A percentile compares a stretch with the other conserved stretches of the same genome.
Conservation (phyloP, 2,888 invertebrate genomes). For the Callosobruchus maculatus region DNA sequence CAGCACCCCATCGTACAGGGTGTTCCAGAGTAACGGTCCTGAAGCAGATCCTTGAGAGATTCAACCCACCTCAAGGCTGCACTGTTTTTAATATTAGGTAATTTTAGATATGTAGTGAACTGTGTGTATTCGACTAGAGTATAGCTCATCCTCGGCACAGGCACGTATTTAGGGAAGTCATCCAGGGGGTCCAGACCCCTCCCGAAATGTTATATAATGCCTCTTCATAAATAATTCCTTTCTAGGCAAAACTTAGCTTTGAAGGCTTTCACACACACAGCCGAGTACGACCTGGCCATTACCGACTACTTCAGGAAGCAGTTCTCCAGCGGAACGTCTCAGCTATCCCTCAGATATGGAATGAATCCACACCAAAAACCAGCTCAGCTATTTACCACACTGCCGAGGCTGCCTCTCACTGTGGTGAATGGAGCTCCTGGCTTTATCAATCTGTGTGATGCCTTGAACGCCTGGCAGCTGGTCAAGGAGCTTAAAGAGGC, state of each 20-base stretch:
- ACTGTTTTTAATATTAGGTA: too few relatives aligned
- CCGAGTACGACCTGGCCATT: slow-evolving; percentile 91
- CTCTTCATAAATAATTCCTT: too few relatives aligned
- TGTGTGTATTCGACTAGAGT: too few relatives aligned
- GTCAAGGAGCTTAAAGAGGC: slow-evolving; percentile 83
- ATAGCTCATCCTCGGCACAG: too few relatives aligned
- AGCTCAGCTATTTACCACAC: slow-evolving; percentile 83
- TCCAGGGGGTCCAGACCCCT: too few relatives aligned
- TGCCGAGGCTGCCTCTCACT: slow-evolving; percentile 74
- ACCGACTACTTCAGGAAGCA: slow-evolving; percentile 93
- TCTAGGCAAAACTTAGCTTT: slow-evolving; percentile 72
- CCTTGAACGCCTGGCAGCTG: slow-evolving; percentile 95
- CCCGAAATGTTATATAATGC: too few relatives aligned
- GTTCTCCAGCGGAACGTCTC: slow-evolving; percentile 73
- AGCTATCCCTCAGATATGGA: slow-evolving; percentile 83
- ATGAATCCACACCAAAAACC: slow-evolving; percentile 99
- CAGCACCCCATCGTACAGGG: too few relatives aligned
- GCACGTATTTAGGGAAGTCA: too few relatives aligned
- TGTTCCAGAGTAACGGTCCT: too few relatives aligned
- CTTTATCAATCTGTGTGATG: slow-evolving; percentile 96
- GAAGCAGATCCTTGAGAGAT: too few relatives aligned
- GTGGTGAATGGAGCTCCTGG: slow-evolving; percentile 95
- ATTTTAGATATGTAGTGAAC: too few relatives aligned
- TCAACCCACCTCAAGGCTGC: too few relatives aligned
- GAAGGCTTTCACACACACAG: slow-evolving; percentile 95